These are phyloP conservation scores for Bilobella aurantiaca DNA, from an alignment of 1,140 invertebrate genomes.

Conservation along the genomic window DNA sequence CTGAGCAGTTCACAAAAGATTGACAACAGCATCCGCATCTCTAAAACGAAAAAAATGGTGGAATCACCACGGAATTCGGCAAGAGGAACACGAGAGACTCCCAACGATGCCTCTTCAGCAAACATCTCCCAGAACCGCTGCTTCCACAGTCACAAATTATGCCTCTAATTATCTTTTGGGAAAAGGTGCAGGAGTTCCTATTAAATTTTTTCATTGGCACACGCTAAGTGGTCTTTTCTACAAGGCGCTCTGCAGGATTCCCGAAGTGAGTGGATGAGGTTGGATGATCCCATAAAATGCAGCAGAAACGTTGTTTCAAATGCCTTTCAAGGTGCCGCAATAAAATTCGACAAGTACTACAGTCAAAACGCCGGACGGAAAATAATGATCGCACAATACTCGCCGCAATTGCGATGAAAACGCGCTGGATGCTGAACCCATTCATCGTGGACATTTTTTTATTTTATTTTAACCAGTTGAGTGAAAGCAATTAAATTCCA, in stretches of 20 bases:
- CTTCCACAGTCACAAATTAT: too few species aligned
- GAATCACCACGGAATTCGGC: not conserved
- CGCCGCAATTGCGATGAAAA: too few species aligned
- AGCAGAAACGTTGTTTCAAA: not conserved
- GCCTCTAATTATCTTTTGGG: too few species aligned
- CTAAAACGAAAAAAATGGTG: conserved; percentile 2
- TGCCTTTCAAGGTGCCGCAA: not conserved
- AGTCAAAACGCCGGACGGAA: not conserved
- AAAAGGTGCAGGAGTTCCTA: too few species aligned
- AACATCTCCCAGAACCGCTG: too few species aligned
- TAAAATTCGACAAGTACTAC: too few species aligned
- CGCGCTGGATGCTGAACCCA: too few species aligned
- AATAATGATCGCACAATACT: not conserved
- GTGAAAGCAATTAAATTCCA: not conserved
- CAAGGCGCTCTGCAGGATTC: too few species aligned
- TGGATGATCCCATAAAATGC: conserved; percentile 11
- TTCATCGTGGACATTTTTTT: too few species aligned
- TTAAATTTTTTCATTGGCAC: too few species aligned
- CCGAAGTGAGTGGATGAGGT: not conserved
- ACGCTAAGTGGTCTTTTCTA: too few species aligned
- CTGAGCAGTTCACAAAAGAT: conserved; percentile 9
- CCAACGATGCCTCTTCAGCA: too few species aligned
- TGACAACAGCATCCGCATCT: not conserved
- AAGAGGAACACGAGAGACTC: not conserved
- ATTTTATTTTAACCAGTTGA: not conserved